Conservation (phyloP, 2,113 vertebrate genomes). For the Clarias magur region DNA sequence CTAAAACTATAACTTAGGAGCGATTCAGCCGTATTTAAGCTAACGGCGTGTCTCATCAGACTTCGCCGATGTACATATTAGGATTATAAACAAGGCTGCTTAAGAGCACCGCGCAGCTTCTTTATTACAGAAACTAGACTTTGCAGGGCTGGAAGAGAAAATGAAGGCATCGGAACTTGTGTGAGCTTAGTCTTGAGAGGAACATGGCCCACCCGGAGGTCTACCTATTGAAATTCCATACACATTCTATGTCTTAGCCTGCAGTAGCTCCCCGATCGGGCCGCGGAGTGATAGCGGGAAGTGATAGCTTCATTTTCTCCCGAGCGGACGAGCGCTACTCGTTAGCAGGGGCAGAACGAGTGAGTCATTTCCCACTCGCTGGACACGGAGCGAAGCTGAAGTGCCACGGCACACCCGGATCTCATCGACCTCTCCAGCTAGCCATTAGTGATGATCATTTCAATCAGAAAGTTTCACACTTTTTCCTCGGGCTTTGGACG, state of each 20-base stretch:
- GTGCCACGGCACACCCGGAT: not conserved
- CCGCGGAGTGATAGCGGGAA: conserved; percentile 18
- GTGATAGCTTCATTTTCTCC: conserved; percentile 49
- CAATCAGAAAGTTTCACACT: not conserved
- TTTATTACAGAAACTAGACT: no score
- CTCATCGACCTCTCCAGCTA: conserved; percentile 10
- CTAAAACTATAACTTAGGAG: not conserved
- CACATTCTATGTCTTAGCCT: not conserved
- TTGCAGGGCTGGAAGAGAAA: not conserved
- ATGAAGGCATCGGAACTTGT: no score
- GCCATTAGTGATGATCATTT: not conserved
- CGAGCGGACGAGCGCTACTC: conserved; percentile 23
- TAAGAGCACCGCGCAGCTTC: no score
- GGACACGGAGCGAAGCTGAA: not conserved
- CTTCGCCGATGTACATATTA: not conserved
- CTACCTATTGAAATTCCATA: not conserved
- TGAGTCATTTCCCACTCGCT: conserved; percentile 39
- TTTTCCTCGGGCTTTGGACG: no score
- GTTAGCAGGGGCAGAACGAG: conserved; percentile 41
- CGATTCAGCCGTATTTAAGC: not conserved
- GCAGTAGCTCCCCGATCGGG: not conserved
- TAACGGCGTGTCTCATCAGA: not conserved
- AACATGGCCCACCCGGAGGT: not conserved
- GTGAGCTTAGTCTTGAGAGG: not conserved
- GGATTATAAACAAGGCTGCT: not conserved